Base-by-base conservation (phyloP, 2,797 vertebrate species). In the Chromis chromis region DNA sequence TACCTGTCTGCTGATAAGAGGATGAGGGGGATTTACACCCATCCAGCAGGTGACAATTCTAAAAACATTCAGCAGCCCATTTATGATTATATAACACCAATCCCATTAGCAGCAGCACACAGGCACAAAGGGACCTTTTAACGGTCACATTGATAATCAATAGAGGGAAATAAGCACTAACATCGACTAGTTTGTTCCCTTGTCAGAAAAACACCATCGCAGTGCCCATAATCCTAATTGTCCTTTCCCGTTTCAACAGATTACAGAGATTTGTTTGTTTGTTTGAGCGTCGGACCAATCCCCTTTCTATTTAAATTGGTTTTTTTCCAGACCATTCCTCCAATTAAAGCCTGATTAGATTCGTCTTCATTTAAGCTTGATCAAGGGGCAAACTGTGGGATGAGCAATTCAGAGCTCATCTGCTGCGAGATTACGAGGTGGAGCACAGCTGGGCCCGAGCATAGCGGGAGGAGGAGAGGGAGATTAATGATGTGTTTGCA, bases 341-440 rank as follows among this genome's bases (percentile, higher is more conserved):
- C n/a, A 44, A 3, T 21, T 36, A 6, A 55, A 28, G 64, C 19
- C 25, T 22, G 8, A 59, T 76, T 54, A 52, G n/a, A 68, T 73
- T 72, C 42, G 14, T 3, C 52, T 19, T 49, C 6, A 17, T 13
- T 63, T 48, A 52, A 79, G 31, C 24, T 44, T 68, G 42, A 42
- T 59, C 10, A 36, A 48, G 12, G 40, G 28, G 21, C 13, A 65
- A n/a, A 61, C 53, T 53, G 60, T 36, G 12, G 60, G 19, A 12
- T 83, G 78, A 85, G 81, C 72, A 70, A 62, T 57, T 56, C 39
- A 59, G 42, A 82, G 62, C 40, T 74, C 28, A 53, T 82, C 54
- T 65, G 33, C 24, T 68, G 49, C 48, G 21, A 58, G 65, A 85
- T 84, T 68, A 82, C 0, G 4, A 72, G 36, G 25, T 22, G n/a